phyloP scores from a whole-genome alignment of 1,140 invertebrate species.

The Harpegnathos saltator region DNA sequence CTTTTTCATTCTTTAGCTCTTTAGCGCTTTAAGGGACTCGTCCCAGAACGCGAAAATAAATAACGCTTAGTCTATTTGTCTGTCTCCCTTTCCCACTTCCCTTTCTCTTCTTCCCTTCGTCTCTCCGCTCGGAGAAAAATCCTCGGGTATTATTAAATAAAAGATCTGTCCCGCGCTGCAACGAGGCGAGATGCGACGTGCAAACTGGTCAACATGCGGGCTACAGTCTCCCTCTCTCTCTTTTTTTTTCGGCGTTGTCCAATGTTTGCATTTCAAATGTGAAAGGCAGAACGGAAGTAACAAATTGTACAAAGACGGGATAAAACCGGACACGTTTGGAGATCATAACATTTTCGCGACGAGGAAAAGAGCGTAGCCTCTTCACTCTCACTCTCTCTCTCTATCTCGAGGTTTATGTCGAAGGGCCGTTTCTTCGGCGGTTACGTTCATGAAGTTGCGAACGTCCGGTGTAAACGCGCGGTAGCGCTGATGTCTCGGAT shows the following conservation, averaged over 20 bases:
- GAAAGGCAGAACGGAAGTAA: not conserved
- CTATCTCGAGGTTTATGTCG: not conserved
- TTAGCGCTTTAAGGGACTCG: too few species aligned
- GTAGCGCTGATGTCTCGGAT: not conserved
- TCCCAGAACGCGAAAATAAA: too few species aligned
- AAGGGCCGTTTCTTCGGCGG: not conserved
- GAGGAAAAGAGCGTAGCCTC: not conserved
- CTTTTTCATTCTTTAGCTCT: too few species aligned
- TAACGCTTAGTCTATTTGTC: too few species aligned
- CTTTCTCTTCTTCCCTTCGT: not conserved
- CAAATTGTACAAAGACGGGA: not conserved
- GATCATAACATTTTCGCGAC: not conserved
- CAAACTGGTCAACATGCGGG: not conserved
- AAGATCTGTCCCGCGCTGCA: not conserved
- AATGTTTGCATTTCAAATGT: slow-evolving; percentile 33
- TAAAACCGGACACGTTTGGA: not conserved
- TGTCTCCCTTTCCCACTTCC: too few species aligned
- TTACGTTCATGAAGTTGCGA: slow-evolving; percentile 15
- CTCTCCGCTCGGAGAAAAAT: not conserved
- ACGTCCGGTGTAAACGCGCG: not conserved
- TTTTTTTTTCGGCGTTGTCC: not conserved
- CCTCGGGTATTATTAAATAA: not conserved
- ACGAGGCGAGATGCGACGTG: not conserved
- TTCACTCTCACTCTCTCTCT: too few species aligned
- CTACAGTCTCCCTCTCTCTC: not conserved